Evolutionary conservation across 2,113 vertebrate genomes (phyloP), one percentile per base, ranked within the genome.

Genomic region (Irena cyanogastra): DNA sequence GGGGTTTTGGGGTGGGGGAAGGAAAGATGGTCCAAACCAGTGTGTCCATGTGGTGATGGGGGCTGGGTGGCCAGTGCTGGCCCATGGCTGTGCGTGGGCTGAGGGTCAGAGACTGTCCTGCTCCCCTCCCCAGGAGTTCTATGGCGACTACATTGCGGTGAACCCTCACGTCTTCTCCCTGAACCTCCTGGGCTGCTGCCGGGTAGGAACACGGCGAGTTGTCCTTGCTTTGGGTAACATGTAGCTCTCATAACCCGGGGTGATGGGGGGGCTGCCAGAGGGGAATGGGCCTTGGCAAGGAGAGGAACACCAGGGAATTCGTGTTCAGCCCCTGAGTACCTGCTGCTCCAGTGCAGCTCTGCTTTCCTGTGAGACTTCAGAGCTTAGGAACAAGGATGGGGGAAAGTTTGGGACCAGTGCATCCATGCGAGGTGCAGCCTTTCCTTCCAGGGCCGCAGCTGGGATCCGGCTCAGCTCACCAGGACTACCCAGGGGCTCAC

Each of bases 141-240:
- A 99, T 11, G 99, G 99, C 6, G 99, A 99, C 91, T 99, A 99
- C 97, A 99, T 99, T 6, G 99, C 99, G 10, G 98, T 99, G 94
- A 99, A 99, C 90, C 99, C 99, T n/a, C 99, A 99, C 53, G 98
- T 99, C 28, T 99, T 99, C 96, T 99, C 99, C 31, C 98, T 99
- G 81, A 99, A 99, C 97, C 98, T 99, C 75, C 95, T 98, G 91
- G 99, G 98, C 59, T 99, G 99, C 68, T 98, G 98, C 87, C 98
- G 99, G 98, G 99, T 90, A 90, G 71, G 88, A 56, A 2, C 16
- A 1, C 1, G 5, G 41, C 14, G 1, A n/a, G 16, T n/a, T 54
- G 13, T 41, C 41, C 52, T 57, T 20, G 65, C 16, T 2, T 0
- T 71, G 59, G 76, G 49, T 28, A 31, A 20, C 27, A 24, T 23